A percentile compares a stretch with the other conserved stretches of the same genome.
These are phyloP conservation scores for Odontomyia ornata DNA, from an alignment of 2,888 invertebrate species.

Conservation along the genomic window DNA sequence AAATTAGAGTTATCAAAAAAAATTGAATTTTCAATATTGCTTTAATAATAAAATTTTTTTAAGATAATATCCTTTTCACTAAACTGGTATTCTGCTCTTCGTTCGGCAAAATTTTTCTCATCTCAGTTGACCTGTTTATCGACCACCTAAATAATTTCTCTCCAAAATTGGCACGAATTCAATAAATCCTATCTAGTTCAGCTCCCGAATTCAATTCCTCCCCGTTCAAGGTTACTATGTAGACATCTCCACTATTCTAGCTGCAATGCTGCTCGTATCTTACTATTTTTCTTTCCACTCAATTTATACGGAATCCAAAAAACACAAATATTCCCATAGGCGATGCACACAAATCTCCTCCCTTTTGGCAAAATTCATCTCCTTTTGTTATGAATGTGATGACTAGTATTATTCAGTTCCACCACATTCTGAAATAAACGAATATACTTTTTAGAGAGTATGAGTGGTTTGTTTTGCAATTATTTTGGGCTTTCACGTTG, in stretches of 20 bases:
- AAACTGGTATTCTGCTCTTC: too few relatives aligned
- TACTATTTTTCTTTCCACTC: neutral
- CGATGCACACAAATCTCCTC: too few relatives aligned
- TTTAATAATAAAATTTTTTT: too few relatives aligned
- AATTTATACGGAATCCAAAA: neutral
- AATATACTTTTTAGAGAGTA: neutral
- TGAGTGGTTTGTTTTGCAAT: conserved; percentile 8
- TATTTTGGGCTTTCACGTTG: conserved; percentile 5
- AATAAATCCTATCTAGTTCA: neutral
- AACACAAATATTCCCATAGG: neutral
- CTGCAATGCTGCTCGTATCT: too few relatives aligned
- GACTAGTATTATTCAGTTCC: too few relatives aligned
- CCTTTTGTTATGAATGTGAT: too few relatives aligned
- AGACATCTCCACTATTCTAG: neutral
- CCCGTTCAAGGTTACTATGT: conserved; percentile 1
- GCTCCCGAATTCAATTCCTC: neutral
- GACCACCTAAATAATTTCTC: neutral
- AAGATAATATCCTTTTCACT: too few relatives aligned
- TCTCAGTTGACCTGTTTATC: neutral
- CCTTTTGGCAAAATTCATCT: too few relatives aligned
- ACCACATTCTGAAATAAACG: neutral
- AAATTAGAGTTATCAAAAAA: too few relatives aligned
- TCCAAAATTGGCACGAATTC: conserved; percentile 5
- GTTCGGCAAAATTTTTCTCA: too few relatives aligned
- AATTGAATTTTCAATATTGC: too few relatives aligned